Conservation (phyloP, 2,888 invertebrate species). For the Heliconius cydno region DNA sequence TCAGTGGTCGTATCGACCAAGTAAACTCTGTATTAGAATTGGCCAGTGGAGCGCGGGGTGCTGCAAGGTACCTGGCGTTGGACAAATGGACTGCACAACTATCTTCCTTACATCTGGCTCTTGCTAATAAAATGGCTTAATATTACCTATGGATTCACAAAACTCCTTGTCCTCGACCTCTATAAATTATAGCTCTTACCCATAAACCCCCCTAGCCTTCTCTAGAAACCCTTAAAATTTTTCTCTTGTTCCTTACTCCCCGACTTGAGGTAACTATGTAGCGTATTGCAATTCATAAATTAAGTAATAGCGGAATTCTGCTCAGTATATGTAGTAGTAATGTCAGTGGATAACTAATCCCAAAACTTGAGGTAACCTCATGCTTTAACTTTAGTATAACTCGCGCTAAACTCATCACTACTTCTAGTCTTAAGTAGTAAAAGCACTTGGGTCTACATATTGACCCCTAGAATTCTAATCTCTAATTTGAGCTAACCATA, state of each 20-base stretch:
- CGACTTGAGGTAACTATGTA: not conserved
- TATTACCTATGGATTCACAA: not conserved
- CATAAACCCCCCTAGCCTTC: not conserved
- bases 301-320: not conserved
- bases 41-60: slow-evolving; percentile 89
- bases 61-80: slow-evolving; percentile 94
- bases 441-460: not conserved
- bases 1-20: slow-evolving; percentile 95
- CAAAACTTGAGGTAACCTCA: not conserved
- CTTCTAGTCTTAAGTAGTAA: not conserved
- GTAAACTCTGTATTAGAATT: slow-evolving; percentile 96
- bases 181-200: not conserved
- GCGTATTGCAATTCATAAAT: not conserved
- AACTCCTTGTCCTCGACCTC: not conserved
- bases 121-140: slow-evolving; percentile 96
- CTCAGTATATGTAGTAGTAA: not conserved
- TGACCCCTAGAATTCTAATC: not conserved
- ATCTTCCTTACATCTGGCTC: slow-evolving; percentile 92
- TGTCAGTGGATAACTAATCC: not conserved
- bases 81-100: slow-evolving; percentile 98
- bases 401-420: not conserved
- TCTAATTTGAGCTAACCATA: not conserved
- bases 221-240: too few species aligned
- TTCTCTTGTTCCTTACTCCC: too few species aligned
- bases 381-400: not conserved